These are phyloP conservation scores for Zoroaster sp. DNA, from an alignment of 53 echinoderm and acorn worm genomes.

Conservation along the genomic window DNA sequence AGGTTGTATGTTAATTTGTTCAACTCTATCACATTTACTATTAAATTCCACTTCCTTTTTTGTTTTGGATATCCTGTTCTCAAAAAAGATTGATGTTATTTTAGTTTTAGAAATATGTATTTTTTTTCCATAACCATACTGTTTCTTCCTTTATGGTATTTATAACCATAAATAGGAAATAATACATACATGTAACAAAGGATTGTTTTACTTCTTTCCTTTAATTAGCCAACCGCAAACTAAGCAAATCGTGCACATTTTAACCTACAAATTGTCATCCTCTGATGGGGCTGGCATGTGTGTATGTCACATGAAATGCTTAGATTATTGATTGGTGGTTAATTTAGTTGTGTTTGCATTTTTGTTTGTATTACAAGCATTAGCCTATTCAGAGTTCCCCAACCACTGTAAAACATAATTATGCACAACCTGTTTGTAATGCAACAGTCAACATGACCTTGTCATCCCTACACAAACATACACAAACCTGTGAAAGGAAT, in stretches of 20 bases:
- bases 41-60: no score
- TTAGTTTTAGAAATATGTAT: no score
- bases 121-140: no score
- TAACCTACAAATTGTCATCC: neutral
- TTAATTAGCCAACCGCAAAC: no score
- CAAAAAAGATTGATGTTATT: no score
- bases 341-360: neutral
- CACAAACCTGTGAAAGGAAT: slow-evolving; percentile 28
- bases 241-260: neutral
- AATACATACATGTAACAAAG: no score
- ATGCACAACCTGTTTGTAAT: slow-evolving; percentile 46
- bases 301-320: neutral
- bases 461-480: slow-evolving; percentile 52
- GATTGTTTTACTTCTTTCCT: no score
- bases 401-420: slow-evolving; percentile 29
- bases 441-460: slow-evolving; percentile 59
- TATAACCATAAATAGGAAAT: no score
- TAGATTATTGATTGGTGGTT: neutral
- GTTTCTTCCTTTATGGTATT: no score
- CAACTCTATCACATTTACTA: no score
- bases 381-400: neutral
- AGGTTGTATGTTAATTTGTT: no score
- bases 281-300: neutral
- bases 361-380: neutral
- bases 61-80: no score